These are phyloP conservation scores for Cheilosia pagana DNA, from an alignment of 2,888 invertebrate genomes.

Conservation along the genomic window DNA sequence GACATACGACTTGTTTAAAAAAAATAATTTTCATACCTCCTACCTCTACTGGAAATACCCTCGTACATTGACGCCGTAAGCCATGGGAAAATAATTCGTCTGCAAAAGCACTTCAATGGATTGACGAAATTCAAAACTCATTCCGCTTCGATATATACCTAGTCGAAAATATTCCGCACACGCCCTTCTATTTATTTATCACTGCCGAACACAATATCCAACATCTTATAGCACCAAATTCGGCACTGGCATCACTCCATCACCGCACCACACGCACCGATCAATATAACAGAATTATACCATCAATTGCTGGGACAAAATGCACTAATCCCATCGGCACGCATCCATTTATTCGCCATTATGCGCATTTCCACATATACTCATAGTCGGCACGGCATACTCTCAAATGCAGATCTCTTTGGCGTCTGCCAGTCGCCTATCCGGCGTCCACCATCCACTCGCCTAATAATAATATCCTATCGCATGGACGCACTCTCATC, in stretches of 20 bases:
- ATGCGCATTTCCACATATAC: not conserved
- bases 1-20: too few relatives aligned
- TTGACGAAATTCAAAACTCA: too few relatives aligned
- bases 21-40: too few relatives aligned
- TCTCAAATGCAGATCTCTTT: not conserved
- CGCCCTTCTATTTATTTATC: too few relatives aligned
- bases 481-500: slow-evolving; percentile 10
- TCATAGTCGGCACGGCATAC: slow-evolving; percentile 5
- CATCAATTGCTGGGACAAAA: slow-evolving; percentile 7
- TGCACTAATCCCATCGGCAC: not conserved
- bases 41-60: too few relatives aligned
- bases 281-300: not conserved
- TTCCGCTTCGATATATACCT: too few relatives aligned
- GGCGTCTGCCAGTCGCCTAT: not conserved
- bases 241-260: not conserved
- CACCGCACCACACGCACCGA: not conserved
- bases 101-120: too few relatives aligned
- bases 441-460: not conserved
- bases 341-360: not conserved
- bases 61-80: too few relatives aligned
- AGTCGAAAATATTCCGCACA: too few relatives aligned
- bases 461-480: slow-evolving; percentile 10
- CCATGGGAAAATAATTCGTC: too few relatives aligned
- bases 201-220: too few relatives aligned
- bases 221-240: too few relatives aligned